A percentile compares a stretch with the other conserved stretches of the same genome.
These are phyloP conservation scores for Tachuris rubrigastra DNA, from an alignment of 2,113 vertebrate genomes.

Conservation along the genomic window DNA sequence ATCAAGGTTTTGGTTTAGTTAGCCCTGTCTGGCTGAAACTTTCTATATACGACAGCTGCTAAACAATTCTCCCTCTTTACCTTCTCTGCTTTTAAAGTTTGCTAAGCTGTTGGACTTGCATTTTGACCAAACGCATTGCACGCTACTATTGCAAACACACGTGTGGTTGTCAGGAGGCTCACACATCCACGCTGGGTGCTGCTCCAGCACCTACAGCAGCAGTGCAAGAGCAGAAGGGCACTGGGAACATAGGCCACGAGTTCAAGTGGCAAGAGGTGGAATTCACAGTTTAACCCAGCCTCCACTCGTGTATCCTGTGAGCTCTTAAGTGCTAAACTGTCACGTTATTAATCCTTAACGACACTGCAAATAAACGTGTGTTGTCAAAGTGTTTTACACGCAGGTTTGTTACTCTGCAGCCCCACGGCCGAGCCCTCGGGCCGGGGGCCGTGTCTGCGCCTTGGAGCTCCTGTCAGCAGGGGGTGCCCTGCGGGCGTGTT, in stretches of 20 bases:
- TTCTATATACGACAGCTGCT: not conserved
- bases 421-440: rapidly evolving
- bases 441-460: not conserved
- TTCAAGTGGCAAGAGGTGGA: not conserved
- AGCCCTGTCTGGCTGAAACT: not conserved
- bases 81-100: not conserved
- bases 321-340: not conserved
- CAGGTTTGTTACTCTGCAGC: rapidly evolving
- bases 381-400: rapidly evolving
- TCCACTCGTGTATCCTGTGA: not conserved
- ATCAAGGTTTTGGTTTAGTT: constrained; percentile 1
- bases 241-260: not conserved
- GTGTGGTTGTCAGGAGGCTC: not conserved
- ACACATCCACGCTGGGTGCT: rapidly evolving
- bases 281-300: not conserved
- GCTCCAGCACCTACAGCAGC: not conserved
- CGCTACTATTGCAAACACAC: not conserved
- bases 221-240: rapidly evolving
- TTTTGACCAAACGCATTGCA: not conserved
- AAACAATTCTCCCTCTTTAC: not conserved
- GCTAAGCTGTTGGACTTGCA: not conserved
- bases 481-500: not conserved
- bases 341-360: not conserved
- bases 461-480: not conserved
- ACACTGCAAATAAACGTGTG: rapidly evolving